Base-by-base conservation (phyloP, 2,797 vertebrate species). In the Dallia pectoralis region DNA sequence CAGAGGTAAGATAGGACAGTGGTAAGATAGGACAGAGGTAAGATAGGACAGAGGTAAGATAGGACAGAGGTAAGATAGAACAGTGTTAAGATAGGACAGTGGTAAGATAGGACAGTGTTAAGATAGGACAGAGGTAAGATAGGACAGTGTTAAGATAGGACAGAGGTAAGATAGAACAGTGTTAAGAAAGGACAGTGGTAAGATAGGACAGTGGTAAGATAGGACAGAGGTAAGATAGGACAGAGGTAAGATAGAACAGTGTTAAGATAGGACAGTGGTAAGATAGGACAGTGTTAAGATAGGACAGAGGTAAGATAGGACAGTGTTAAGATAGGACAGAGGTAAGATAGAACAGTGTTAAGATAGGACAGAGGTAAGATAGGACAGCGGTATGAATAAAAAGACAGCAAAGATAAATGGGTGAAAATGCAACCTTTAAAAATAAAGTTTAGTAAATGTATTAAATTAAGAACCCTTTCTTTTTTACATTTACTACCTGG, bases 91-190 rank as follows among this genome's bases (percentile, higher is more conserved):
- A 81, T 86, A 83, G 29, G 78, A 56, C 44, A 76, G 30, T 11
- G 15, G 79, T 44, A 77, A 76, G 49, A 67, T 79, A 70, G 32
- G 67, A 32, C n/a, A 32, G 51, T 25, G 30, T 62, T 30, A 25
- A 80, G 79, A 81, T 86, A 83, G 29, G 78, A 56, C 44, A 76
- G 30, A 14, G 15, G 79, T 44, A 77, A 76, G 49, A 67, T 79
- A 70, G 32, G 67, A 32, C n/a, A 32, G 51, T 25, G 30, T 62
- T 30, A 25, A 69, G 30, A n/a, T n/a, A n/a, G n/a, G n/a, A n/a
- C 62, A 49, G n/a, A 69, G 44, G 27, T 69, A 4, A 80, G 79
- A 81, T 86, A 83, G 29, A 77, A 56, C 44, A 76, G 30, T 11
- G 15, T 80, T 44, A 77, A 76, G 49, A 67, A 80, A 70, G 32